Conservation (phyloP, 2,113 vertebrate genomes). For the Corythaixoides concolor region DNA sequence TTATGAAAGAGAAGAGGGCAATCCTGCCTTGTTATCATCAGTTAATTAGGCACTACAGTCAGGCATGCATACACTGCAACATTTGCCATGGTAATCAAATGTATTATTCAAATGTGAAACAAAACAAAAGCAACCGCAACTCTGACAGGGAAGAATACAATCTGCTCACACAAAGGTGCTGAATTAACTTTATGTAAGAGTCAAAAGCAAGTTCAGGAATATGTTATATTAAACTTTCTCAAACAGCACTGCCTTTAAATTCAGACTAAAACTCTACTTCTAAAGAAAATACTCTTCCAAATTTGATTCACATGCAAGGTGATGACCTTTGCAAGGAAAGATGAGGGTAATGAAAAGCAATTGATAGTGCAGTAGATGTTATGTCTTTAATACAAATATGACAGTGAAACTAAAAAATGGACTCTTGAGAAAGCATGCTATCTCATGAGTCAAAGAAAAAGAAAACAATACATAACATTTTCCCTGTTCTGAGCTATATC, state of each 20-base stretch:
- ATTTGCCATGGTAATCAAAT: constrained; percentile 81
- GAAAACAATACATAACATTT: neutral
- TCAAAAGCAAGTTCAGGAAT: neutral
- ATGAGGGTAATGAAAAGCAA: constrained; percentile 55
- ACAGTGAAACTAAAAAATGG: neutral
- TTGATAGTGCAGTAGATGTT: constrained; percentile 21
- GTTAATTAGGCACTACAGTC: constrained; percentile 84
- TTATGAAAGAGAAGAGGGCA: constrained; percentile 78
- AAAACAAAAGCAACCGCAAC: constrained; percentile 66
- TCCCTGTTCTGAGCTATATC: neutral
- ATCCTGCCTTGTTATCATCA: constrained; percentile 80
- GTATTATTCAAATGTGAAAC: constrained; percentile 77
- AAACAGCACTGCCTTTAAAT: neutral
- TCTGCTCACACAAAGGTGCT: constrained; percentile 50
- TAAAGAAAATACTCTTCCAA: constrained; percentile 15
- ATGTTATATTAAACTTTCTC: neutral
- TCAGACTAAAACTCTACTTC: neutral
- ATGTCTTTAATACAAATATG: constrained; percentile 7
- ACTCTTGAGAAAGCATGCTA: neutral
- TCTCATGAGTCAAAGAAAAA: neutral
- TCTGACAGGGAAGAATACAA: constrained; percentile 40
- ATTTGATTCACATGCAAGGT: constrained; percentile 6
- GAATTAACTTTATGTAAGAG: neutral
- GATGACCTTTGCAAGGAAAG: constrained; percentile 4
- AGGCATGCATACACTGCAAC: constrained; percentile 64